A percentile compares a stretch with the other conserved stretches of the same genome.
Evolutionary conservation across 2,113 vertebrate genomes (phyloP).

Genomic region (Oncorhynchus keta): DNA sequence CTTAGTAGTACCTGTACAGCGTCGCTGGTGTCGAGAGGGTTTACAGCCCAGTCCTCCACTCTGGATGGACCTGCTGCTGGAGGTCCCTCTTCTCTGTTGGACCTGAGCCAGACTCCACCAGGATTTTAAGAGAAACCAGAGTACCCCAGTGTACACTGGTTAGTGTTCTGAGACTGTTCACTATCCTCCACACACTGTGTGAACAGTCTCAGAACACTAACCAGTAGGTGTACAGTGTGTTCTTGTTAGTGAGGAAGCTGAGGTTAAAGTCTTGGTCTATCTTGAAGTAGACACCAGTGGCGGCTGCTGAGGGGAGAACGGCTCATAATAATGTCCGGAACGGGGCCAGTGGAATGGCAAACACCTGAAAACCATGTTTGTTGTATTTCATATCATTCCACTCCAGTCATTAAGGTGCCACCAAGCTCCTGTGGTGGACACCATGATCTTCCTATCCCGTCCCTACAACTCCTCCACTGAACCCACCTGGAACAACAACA

Average conservation of each 20-base stretch:
- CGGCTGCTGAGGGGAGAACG: slow-evolving; percentile 75
- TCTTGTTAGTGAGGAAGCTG: slow-evolving; percentile 90
- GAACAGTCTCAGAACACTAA: too few relatives aligned
- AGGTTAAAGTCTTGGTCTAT: slow-evolving; percentile 84
- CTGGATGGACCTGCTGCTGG: slow-evolving; percentile 64
- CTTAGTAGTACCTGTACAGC: too few relatives aligned
- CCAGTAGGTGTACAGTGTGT: too few relatives aligned
- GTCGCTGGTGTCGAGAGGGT: not conserved
- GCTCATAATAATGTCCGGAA: too few relatives aligned
- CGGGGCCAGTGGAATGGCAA: too few relatives aligned
- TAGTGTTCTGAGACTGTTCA: too few relatives aligned
- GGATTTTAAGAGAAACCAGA: slow-evolving; percentile 72
- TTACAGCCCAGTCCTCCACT: slow-evolving; percentile 72
- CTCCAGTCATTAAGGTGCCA: slow-evolving; percentile 33
- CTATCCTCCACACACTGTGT: too few relatives aligned
- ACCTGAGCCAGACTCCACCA: slow-evolving; percentile 34
- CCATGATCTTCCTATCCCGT: slow-evolving; percentile 84
- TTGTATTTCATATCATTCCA: too few relatives aligned
- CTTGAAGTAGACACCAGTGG: slow-evolving; percentile 67
- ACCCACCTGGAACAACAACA: slow-evolving; percentile 77
- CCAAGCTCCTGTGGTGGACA: slow-evolving; percentile 70
- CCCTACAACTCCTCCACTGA: slow-evolving; percentile 96
- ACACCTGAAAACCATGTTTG: too few relatives aligned
- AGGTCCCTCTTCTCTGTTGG: slow-evolving; percentile 53
- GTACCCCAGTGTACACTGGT: slow-evolving; percentile 57